These are phyloP conservation scores for Strongylocentrotus purpuratus DNA, from an alignment of 35 echinoderm and acorn worm species.

Conservation along the genomic window DNA sequence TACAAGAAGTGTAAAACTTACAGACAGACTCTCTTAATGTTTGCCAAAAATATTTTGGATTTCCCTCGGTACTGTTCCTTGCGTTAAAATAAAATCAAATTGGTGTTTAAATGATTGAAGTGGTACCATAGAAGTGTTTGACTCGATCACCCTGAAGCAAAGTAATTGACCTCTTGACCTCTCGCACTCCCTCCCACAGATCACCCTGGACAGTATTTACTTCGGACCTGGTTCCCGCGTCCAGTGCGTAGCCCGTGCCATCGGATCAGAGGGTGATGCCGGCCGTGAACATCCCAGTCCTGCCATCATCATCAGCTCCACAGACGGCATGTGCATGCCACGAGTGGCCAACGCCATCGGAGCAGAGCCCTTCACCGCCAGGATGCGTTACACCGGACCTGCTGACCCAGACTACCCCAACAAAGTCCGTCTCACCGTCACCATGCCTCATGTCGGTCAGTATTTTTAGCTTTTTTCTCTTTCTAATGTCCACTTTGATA, in stretches of 20 bases:
- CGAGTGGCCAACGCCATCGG: conserved; percentile 78
- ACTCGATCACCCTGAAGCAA: background rate
- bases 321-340: conserved; percentile 88
- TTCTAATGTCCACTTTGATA: background rate
- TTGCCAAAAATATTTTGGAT: no score
- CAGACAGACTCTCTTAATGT: no score
- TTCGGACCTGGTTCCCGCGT: conserved; percentile 92
- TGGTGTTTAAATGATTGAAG: no score
- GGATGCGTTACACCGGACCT: conserved; percentile 90
- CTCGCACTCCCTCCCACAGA: conserved; percentile 43
- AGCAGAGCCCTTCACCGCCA: conserved; percentile 96
- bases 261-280: conserved; percentile 74
- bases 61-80: no score
- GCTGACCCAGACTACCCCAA: conserved; percentile 86
- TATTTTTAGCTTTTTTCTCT: background rate
- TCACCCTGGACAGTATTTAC: conserved; percentile 99
- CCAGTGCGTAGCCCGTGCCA: conserved; percentile 86
- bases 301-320: conserved; percentile 68
- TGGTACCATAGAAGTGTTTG: background rate
- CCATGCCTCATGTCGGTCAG: conserved; percentile 97
- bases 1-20: no score
- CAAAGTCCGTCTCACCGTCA: conserved; percentile 90
- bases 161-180: background rate
- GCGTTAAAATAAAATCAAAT: no score
- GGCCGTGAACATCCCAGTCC: conserved; percentile 79